These are phyloP conservation scores for Prorops nasuta DNA, from an alignment of 1,140 invertebrate genomes.

Conservation along the genomic window DNA sequence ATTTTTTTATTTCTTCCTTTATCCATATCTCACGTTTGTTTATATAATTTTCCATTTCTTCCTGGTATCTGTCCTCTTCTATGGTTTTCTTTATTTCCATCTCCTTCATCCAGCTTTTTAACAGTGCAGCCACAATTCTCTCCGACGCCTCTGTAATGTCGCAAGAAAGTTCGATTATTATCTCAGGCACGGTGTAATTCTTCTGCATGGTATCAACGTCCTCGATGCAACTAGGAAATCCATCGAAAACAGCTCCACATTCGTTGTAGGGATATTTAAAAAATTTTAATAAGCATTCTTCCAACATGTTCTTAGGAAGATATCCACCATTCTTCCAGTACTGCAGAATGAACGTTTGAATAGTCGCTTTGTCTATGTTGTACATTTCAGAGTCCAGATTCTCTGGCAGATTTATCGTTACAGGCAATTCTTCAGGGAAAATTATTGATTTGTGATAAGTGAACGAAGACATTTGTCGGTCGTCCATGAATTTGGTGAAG, in stretches of 20 bases:
- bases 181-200: conserved; percentile 57
- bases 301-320: conserved; percentile 42
- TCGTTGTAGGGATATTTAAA: conserved; percentile 48
- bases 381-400: conserved; percentile 13
- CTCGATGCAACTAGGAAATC: conserved; percentile 55
- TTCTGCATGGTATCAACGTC: conserved; percentile 56
- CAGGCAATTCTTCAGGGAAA: conserved; percentile 45
- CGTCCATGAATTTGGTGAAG: conserved; percentile 26
- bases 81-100: conserved; percentile 33
- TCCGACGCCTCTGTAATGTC: conserved; percentile 39
- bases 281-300: conserved; percentile 48
- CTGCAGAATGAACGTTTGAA: conserved; percentile 22
- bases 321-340: conserved; percentile 51
- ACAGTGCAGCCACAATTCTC: conserved; percentile 39
- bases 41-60: conserved; percentile 13
- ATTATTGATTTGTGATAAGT: conserved; percentile 20
- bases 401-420: conserved; percentile 14
- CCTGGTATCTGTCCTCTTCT: conserved; percentile 23
- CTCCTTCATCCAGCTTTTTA: conserved; percentile 40
- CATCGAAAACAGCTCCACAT: conserved; percentile 59
- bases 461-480: conserved; percentile 20
- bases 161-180: conserved; percentile 54
- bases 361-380: conserved; percentile 1
- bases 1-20: conserved; percentile 26
- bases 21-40: conserved; percentile 30